Percentiles rank a stretch among this genome's conserved stretches.
phyloP scores from a whole-genome alignment of 2,888 invertebrate species.

The Resseliella maxima region DNA sequence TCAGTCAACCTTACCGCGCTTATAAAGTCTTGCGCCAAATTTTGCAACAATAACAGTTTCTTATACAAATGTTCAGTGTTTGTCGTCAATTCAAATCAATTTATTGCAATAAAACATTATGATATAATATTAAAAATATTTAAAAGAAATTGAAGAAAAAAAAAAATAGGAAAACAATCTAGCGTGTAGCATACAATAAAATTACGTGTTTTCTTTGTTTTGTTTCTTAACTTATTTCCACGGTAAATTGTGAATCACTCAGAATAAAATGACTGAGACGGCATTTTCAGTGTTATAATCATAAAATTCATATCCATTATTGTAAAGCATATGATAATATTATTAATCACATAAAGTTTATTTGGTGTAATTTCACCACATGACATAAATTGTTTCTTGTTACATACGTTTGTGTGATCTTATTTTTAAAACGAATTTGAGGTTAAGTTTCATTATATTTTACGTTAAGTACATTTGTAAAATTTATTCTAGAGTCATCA shows the following conservation, averaged over 20 bases:
- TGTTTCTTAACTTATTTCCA: too few species aligned
- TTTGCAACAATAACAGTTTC: not conserved
- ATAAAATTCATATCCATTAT: not conserved
- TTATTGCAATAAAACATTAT: too few species aligned
- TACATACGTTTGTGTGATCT: not conserved
- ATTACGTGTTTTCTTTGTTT: too few species aligned
- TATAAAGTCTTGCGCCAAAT: conserved; percentile 1
- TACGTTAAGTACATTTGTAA: not conserved
- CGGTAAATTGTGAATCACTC: too few species aligned
- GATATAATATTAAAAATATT: too few species aligned
- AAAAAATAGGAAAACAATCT: too few species aligned
- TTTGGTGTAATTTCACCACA: not conserved
- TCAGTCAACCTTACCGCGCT: not conserved
- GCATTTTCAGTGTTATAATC: too few species aligned
- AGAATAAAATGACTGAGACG: too few species aligned
- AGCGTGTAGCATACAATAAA: too few species aligned
- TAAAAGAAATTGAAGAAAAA: too few species aligned
- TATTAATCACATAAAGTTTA: not conserved
- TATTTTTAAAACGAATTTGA: not conserved
- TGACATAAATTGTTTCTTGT: not conserved
- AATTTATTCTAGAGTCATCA: not conserved
- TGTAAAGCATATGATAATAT: not conserved
- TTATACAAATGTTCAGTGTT: not conserved
- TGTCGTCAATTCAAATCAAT: not conserved
- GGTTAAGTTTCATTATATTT: conserved; percentile 12